Evolutionary conservation across 2,113 vertebrate genomes (phyloP).

Genomic region (Kobus ellipsiprymnus): DNA sequence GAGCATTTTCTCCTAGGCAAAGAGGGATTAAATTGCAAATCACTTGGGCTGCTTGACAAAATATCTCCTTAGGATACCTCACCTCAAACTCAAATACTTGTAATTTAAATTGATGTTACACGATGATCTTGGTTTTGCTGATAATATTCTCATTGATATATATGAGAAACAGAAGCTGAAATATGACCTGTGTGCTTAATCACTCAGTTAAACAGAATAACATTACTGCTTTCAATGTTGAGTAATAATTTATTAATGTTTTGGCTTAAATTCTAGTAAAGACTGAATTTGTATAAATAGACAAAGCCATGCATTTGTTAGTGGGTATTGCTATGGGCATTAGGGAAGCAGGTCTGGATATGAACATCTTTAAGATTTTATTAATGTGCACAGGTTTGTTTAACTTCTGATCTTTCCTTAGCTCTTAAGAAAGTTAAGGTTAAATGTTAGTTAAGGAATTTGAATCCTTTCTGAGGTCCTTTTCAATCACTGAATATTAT

Average conservation of each 20-base stretch:
- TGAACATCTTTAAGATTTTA: constrained; percentile 16
- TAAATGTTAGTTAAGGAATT: neutral
- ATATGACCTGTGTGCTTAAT: constrained; percentile 61
- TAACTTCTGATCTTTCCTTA: neutral
- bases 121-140: constrained; percentile 47
- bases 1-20: neutral
- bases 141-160: constrained; percentile 63
- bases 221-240: constrained; percentile 31
- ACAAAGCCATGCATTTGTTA: neutral
- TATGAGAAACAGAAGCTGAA: constrained; percentile 66
- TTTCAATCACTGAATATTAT: neutral
- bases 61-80: constrained; percentile 7
- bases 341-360: neutral
- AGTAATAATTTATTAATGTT: constrained; percentile 57
- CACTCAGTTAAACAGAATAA: neutral
- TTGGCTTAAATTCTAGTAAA: constrained; percentile 60
- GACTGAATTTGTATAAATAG: constrained; percentile 57
- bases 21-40: neutral
- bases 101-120: neutral
- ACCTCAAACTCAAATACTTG: neutral
- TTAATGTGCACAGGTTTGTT: neutral
- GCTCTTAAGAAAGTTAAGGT: neutral
- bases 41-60: neutral
- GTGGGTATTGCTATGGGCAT: neutral
- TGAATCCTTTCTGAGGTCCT: neutral